These are phyloP conservation scores for Azorinus chamasolen DNA, from an alignment of 2,888 invertebrate genomes.

Conservation along the genomic window DNA sequence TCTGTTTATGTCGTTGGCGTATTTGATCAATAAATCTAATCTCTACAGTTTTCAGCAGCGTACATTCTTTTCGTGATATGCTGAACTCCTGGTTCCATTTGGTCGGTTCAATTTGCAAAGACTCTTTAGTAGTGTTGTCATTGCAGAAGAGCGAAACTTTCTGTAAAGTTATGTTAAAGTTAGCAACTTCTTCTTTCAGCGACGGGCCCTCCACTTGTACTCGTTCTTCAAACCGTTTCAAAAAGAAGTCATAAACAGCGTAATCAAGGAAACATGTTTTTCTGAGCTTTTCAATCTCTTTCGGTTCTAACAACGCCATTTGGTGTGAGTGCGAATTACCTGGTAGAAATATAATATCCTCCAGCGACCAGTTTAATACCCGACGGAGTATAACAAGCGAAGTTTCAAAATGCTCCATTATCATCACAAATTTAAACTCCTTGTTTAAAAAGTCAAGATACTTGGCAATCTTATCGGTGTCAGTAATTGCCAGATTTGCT, in stretches of 20 bases:
- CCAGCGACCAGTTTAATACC: slow-evolving; percentile 23
- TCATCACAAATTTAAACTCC: slow-evolving; percentile 27
- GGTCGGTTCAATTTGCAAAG: neutral
- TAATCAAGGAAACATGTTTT: slow-evolving; percentile 40
- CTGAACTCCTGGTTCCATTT: slow-evolving; percentile 20
- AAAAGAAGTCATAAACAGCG: slow-evolving; percentile 28
- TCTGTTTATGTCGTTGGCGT: slow-evolving; percentile 16
- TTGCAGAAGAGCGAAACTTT: slow-evolving; percentile 12
- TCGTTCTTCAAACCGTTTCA: slow-evolving; percentile 11
- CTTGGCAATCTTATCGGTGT: too few species aligned
- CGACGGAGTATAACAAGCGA: slow-evolving; percentile 27
- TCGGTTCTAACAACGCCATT: neutral
- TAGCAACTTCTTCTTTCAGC: slow-evolving; percentile 16
- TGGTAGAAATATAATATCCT: slow-evolving; percentile 20
- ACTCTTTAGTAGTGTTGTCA: neutral
- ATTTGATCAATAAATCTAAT: slow-evolving; percentile 10
- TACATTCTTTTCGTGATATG: slow-evolving; percentile 10
- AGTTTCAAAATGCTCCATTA: slow-evolving; percentile 30
- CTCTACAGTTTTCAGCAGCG: slow-evolving; percentile 9
- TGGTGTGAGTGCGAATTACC: slow-evolving; percentile 20
- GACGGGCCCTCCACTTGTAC: neutral
- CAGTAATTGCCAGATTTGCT: neutral
- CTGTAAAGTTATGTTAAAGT: slow-evolving; percentile 7
- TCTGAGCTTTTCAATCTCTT: slow-evolving; percentile 16
- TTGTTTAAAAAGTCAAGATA: slow-evolving; percentile 13